Base-by-base conservation (phyloP, 2,797 vertebrate species). In the Oryzias dopingdopingensis region DNA sequence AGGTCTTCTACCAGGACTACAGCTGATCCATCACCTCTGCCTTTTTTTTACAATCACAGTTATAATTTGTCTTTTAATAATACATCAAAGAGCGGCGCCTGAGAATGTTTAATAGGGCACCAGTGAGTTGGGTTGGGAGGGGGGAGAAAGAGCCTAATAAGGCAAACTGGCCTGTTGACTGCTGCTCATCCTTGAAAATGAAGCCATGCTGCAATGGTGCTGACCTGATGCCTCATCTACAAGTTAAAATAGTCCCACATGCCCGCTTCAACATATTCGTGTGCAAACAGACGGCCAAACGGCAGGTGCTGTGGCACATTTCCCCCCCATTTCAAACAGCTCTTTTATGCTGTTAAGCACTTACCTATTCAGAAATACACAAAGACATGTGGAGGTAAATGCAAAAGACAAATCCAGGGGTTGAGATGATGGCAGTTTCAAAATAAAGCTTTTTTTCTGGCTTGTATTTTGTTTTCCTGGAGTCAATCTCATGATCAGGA, bases 211-310 rank as follows among this genome's bases (percentile, higher is more conserved):
- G 76, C 77, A 77, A 80, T 53, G 75, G 76, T 71, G 70, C 80
- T 89, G 85, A 89, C 85, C 86, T 77, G 82, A 74, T 75, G 77
- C 86, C 87, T 92, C 87, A 92, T 92, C 90, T 92, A 90, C 90
- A 91, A 91, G 88, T 92, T 90, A 90, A 92, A 90, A 86, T 66
- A 90, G 78, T 81, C 66, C 66, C 2, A 70, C 55, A 29, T 72
- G 74, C 80, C 76, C 76, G 76, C 70, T 74, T 84, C 83, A 87
- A 89, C 89, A 90, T 88, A 88, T 90, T 90, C 85, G 89, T 88
- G 84, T 85, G 86, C 79, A 86, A 87, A 88, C 83, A 87, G 81
- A 76, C 79, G 76, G 65, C 46, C 77, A 65, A 84, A 86, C 83
- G 83, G 87, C 85, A 88, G 85, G 87, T 89, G 87, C 86, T 80